Percentiles rank a stretch among this genome's conserved stretches.
Evolutionary conservation across 2,113 vertebrate species (phyloP).

Genomic region (Polyodon spathula): DNA sequence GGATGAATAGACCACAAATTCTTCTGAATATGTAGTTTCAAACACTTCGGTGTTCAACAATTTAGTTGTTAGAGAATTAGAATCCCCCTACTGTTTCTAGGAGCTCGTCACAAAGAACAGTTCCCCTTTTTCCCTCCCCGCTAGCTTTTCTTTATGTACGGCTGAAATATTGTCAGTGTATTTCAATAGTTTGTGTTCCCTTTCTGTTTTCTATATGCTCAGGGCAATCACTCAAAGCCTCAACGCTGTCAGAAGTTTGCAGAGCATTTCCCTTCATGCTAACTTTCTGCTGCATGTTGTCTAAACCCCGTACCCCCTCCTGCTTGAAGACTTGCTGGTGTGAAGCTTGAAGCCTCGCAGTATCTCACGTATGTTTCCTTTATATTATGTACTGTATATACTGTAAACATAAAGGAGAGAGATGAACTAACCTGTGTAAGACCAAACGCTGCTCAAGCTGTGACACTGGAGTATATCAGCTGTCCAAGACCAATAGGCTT

Average conservation of each 20-base stretch:
- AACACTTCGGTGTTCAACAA: constrained; percentile 12
- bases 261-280: too few species aligned
- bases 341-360: too few species aligned
- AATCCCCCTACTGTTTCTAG: constrained; percentile 2
- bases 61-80: constrained; percentile 8
- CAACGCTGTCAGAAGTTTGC: neutral
- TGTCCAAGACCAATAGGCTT: too few species aligned
- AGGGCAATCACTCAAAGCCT: neutral
- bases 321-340: too few species aligned
- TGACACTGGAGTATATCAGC: too few species aligned
- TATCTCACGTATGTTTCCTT: neutral
- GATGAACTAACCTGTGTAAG: too few species aligned
- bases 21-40: constrained; percentile 13
- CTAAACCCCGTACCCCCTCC: too few species aligned
- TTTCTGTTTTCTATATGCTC: neutral
- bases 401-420: neutral
- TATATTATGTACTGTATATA: too few species aligned
- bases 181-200: constrained; percentile 1
- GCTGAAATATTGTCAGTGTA: neutral
- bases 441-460: too few species aligned
- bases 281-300: too few species aligned
- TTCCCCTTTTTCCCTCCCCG: neutral
- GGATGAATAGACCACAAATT: constrained; percentile 5
- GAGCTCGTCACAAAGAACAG: neutral
- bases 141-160: neutral